Evolutionary conservation across 2,888 invertebrate genomes (phyloP).

Genomic region (Sinelater perroti): DNA sequence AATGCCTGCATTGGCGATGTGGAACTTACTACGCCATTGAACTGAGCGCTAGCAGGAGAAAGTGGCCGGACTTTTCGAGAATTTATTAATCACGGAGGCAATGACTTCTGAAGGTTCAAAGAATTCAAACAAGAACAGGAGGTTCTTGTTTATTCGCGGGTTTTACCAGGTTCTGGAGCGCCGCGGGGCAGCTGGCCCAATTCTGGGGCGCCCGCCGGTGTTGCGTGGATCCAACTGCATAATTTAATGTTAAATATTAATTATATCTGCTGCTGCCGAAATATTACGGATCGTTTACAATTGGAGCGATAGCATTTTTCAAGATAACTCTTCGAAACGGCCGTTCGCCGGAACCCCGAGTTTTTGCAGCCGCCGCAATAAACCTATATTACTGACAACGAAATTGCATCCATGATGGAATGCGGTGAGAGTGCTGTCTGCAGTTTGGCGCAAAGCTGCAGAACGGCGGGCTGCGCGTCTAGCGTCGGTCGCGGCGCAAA

Average conservation of each 20-base stretch:
- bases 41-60: conserved; percentile 52
- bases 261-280: no score
- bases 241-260: no score
- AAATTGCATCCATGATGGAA: conserved; percentile 16
- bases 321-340: no score
- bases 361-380: conserved; percentile 15
- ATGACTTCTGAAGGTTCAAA: conserved; percentile 51
- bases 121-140: conserved; percentile 39
- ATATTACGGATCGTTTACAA: no score
- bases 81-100: conserved; percentile 53
- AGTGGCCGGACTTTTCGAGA: conserved; percentile 58
- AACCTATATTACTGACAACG: conserved; percentile 12
- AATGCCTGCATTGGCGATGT: conserved; percentile 20
- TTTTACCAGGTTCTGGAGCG: conserved; percentile 27
- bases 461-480: no score
- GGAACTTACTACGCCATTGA: conserved; percentile 48
- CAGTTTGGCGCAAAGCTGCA: no score
- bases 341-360: background rate
- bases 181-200: conserved; percentile 13
- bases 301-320: no score
- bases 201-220: conserved; percentile 19
- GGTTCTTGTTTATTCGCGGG: conserved; percentile 33
- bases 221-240: no score
- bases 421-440: conserved; percentile 20
- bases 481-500: no score